Percentiles rank a stretch among this genome's conserved stretches.
Evolutionary conservation across 2,113 vertebrate genomes (phyloP).

Genomic region (Ceuthmochares aereus): DNA sequence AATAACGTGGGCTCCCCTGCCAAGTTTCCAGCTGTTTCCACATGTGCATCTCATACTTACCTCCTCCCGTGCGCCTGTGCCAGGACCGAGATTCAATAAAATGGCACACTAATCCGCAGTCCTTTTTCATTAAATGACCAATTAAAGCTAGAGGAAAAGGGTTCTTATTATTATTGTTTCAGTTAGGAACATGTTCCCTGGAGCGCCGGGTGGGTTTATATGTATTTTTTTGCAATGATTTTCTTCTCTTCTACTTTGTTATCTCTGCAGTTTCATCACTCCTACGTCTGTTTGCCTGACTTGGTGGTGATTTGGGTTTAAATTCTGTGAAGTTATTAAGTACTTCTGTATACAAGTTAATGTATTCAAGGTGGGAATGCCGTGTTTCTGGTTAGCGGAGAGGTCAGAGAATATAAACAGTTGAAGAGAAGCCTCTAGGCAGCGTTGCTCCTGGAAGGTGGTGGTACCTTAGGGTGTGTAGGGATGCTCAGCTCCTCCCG

Average conservation of each 20-base stretch:
- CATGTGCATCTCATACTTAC: slow-evolving; percentile 49
- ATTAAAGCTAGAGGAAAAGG: slow-evolving; percentile 54
- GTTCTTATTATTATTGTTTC: slow-evolving; percentile 42
- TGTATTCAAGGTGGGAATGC: not conserved
- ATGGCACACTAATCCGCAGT: slow-evolving; percentile 43
- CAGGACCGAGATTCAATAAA: slow-evolving; percentile 47
- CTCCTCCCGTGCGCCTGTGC: slow-evolving; percentile 36
- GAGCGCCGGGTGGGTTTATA: not conserved
- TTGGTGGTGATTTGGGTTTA: not conserved
- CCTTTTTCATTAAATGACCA: slow-evolving; percentile 66
- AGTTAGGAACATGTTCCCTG: slow-evolving; percentile 28
- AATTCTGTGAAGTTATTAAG: not conserved
- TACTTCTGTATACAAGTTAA: not conserved
- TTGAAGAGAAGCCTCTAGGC: not conserved
- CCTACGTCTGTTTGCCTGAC: not conserved
- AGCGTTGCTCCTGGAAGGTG: not conserved
- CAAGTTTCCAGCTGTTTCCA: slow-evolving; percentile 70
- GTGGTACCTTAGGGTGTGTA: accelerated
- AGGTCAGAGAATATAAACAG: not conserved
- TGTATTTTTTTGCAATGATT: not conserved
- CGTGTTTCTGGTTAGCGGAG: not conserved
- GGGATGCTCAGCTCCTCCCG: not conserved
- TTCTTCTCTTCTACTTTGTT: not conserved
- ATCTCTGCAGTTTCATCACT: not conserved
- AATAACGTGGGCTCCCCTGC: not conserved